Conservation (phyloP, 2,797 vertebrate species). For the Pangasius krempfi region DNA sequence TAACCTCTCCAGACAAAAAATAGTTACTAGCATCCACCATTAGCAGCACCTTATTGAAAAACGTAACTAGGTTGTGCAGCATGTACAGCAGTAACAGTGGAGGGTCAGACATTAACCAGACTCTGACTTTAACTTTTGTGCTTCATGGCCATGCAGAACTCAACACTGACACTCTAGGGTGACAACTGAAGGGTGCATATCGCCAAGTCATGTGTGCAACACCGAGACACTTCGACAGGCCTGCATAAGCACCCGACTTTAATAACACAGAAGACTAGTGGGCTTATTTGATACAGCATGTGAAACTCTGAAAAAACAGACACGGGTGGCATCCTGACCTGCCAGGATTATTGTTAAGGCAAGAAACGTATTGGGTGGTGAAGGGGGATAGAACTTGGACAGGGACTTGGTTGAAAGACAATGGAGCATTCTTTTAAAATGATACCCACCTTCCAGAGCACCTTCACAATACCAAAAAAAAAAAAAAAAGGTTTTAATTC, state of each 20-base stretch:
- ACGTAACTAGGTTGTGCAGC: no score
- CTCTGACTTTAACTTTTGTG: no score
- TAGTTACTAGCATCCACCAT: no score
- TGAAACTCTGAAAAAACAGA: not conserved
- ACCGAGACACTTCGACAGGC: not conserved
- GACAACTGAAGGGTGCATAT: no score
- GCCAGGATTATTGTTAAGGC: not conserved
- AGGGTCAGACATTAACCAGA: not conserved
- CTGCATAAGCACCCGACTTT: not conserved
- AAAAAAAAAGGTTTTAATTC: not conserved
- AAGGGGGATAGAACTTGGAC: not conserved
- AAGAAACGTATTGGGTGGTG: not conserved
- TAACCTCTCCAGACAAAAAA: no score
- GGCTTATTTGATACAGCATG: not conserved
- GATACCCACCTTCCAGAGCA: slow-evolving; percentile 29
- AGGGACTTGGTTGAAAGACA: not conserved
- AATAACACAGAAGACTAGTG: not conserved
- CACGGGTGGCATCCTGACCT: not conserved
- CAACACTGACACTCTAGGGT: not conserved
- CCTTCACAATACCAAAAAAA: slow-evolving; percentile 9
- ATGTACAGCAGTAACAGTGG: not conserved
- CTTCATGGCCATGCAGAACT: not conserved
- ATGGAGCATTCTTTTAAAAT: slow-evolving; percentile 13
- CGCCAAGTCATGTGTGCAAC: no score
- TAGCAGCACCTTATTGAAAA: no score